Conservation (phyloP, 2,888 invertebrate species). For the Meteorus colon region DNA sequence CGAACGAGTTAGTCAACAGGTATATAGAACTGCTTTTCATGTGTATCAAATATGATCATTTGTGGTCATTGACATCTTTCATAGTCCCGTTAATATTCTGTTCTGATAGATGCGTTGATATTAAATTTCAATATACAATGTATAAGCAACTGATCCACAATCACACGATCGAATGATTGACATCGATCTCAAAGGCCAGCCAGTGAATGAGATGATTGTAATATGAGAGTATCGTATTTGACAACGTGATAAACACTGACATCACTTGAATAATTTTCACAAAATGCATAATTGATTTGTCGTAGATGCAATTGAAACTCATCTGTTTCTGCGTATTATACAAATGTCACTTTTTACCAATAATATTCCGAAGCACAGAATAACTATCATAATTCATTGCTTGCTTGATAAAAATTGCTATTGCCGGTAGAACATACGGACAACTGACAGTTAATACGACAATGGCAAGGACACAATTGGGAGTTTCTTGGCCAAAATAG, state of each 20-base stretch:
- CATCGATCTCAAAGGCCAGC: constrained; percentile 35
- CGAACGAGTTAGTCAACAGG: background rate
- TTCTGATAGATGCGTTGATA: constrained; percentile 10
- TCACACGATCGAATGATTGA: constrained; percentile 34
- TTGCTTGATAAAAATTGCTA: background rate
- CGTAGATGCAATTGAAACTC: too few species aligned
- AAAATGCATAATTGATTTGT: too few species aligned
- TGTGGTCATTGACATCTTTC: constrained; percentile 17
- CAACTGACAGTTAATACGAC: background rate
- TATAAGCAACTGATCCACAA: constrained; percentile 31
- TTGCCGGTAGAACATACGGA: background rate
- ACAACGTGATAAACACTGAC: background rate
- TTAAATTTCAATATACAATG: background rate
- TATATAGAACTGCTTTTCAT: constrained; percentile 1
- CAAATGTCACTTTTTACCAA: background rate
- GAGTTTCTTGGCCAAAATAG: background rate
- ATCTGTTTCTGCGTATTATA: background rate
- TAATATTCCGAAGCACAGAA: background rate
- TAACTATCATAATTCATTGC: background rate
- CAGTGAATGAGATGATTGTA: constrained; percentile 27
- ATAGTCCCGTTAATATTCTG: background rate
- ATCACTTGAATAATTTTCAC: background rate
- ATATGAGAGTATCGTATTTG: constrained; percentile 33
- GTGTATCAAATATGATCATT: background rate
- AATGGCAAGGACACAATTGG: constrained; percentile 5